These are phyloP conservation scores for Mimumesa dahlbomi DNA, from an alignment of 2,888 invertebrate species.

Conservation along the genomic window DNA sequence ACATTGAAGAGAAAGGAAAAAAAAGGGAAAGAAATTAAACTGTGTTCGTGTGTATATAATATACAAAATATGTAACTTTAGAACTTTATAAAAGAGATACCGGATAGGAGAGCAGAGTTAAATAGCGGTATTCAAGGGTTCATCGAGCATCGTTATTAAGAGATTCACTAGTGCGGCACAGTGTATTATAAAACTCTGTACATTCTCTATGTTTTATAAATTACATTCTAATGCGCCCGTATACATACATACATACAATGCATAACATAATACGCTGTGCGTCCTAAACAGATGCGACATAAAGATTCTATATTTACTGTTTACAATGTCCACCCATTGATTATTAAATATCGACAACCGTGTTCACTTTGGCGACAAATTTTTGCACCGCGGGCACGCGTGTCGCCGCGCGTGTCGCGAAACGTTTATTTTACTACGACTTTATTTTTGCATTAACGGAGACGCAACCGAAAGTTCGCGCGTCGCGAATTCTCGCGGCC, in stretches of 20 bases:
- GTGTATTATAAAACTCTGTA: conserved; percentile 51
- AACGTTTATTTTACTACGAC: conserved; percentile 15
- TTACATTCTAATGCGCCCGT: conserved; percentile 10
- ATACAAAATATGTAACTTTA: conserved; percentile 49
- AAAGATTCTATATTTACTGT: conserved; percentile 48
- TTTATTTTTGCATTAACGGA: conserved; percentile 42
- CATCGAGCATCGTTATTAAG: conserved; percentile 13
- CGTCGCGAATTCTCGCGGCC: conserved; percentile 9
- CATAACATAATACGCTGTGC: conserved; percentile 46
- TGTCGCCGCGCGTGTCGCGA: background rate
- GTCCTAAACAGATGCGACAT: conserved; percentile 27
- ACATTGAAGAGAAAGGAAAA: no score
- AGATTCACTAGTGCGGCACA: conserved; percentile 20
- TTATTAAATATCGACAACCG: conserved; percentile 31
- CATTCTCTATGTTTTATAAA: conserved; percentile 62
- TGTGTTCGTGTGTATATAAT: conserved; percentile 51
- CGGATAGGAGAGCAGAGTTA: conserved; percentile 22
- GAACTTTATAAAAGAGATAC: conserved; percentile 32
- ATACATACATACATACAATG: no score
- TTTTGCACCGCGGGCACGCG: background rate
- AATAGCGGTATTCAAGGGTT: conserved; percentile 22
- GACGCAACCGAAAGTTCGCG: conserved; percentile 14
- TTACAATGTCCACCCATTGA: conserved; percentile 43
- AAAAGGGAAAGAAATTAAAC: conserved; percentile 13
- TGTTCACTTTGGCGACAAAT: background rate